Evolutionary conservation across 1,140 invertebrate species (phyloP).

Genomic region (Nixonia krombeini): DNA sequence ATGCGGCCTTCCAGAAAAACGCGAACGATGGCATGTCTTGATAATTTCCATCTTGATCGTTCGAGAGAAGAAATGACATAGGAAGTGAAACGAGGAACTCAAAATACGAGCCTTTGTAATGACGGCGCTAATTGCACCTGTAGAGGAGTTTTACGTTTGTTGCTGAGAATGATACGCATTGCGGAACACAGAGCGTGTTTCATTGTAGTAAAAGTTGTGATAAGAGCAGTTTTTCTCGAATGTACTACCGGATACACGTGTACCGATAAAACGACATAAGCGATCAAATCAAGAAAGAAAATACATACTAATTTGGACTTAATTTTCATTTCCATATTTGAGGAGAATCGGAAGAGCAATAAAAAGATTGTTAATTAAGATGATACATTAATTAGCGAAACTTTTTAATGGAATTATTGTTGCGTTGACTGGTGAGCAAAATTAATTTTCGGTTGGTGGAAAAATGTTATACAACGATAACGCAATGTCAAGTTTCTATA

Average conservation of each 20-base stretch:
- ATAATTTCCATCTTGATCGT: conserved; percentile 14
- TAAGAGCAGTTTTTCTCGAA: too few relatives aligned
- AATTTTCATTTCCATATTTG: background rate
- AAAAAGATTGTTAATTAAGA: too few relatives aligned
- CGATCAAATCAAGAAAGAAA: too few relatives aligned
- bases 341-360: background rate
- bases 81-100: conserved; percentile 41
- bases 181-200: conserved; percentile 27
- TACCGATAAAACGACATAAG: too few relatives aligned
- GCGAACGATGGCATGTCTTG: background rate
- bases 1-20: too few relatives aligned
- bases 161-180: conserved; percentile 3
- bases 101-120: conserved; percentile 19
- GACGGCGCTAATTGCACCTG: conserved; percentile 29
- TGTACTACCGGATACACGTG: background rate
- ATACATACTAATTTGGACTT: too few relatives aligned
- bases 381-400: too few relatives aligned
- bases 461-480: conserved; percentile 5
- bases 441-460: too few relatives aligned
- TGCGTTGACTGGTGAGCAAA: too few relatives aligned
- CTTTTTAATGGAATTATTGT: too few relatives aligned
- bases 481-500: conserved; percentile 19
- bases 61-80: conserved; percentile 31
- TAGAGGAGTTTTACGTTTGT: conserved; percentile 34
- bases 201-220: conserved; percentile 13